These are phyloP conservation scores for Notiomystis cincta DNA, from an alignment of 2,113 vertebrate genomes.

Conservation along the genomic window DNA sequence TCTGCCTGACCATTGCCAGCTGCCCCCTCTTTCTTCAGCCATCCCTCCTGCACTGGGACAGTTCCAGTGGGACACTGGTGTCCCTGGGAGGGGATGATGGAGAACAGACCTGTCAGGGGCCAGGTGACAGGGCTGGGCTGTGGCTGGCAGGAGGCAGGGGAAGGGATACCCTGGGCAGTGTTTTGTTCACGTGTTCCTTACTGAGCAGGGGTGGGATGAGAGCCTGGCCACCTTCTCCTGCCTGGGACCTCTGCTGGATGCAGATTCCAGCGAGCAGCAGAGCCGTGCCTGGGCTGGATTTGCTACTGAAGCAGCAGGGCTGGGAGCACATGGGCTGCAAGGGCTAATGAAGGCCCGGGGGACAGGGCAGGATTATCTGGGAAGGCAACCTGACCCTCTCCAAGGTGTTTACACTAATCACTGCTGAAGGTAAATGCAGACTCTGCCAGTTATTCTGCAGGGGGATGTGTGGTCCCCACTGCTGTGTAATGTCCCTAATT, in stretches of 20 bases:
- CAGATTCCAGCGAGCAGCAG: not conserved
- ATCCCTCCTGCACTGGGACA: not conserved
- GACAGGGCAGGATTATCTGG: constrained; percentile 22
- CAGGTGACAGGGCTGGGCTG: not conserved
- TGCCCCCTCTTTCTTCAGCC: not conserved
- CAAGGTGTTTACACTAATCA: not conserved
- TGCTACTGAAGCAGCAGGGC: not conserved
- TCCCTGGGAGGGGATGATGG: not conserved
- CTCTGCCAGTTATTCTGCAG: not conserved
- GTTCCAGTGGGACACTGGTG: not conserved
- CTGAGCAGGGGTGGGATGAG: not conserved
- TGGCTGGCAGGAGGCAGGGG: not conserved
- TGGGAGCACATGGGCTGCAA: not conserved
- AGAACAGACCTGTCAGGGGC: not conserved
- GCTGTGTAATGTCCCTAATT: not conserved
- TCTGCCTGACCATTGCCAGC: not conserved
- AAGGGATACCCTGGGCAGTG: not conserved
- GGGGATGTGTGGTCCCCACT: not conserved
- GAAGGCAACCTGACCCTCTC: constrained; percentile 9
- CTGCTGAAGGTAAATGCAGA: not conserved
- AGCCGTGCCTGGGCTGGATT: not conserved
- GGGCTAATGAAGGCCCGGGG: constrained; percentile 31
- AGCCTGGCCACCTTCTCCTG: not conserved
- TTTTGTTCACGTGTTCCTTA: not conserved
- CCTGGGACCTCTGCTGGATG: not conserved